Conservation (phyloP, 2,797 vertebrate genomes). For the Miichthys miiuy region DNA sequence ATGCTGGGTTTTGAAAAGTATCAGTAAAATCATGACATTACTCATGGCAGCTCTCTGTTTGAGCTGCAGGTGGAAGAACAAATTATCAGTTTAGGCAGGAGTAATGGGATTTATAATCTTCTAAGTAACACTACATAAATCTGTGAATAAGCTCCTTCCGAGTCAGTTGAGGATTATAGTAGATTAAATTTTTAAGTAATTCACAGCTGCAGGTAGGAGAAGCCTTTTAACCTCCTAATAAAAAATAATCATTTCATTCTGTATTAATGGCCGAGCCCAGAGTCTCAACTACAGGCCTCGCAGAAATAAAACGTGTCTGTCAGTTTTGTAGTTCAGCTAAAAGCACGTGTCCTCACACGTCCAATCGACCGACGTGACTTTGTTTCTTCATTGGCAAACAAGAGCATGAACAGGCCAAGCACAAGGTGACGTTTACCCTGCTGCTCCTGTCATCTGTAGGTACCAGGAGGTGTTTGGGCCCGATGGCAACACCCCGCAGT, state of each 20-base stretch:
- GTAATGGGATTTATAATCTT: conserved; percentile 42
- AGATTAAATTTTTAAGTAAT: conserved; percentile 46
- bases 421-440: conserved; percentile 10
- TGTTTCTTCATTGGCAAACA: neutral
- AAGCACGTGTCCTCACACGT: neutral
- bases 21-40: conserved; percentile 16
- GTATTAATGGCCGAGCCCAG: conserved; percentile 15
- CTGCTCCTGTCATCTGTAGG: conserved; percentile 51
- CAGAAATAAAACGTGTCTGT: conserved; percentile 18
- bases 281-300: conserved; percentile 9
- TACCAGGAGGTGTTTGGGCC: conserved; percentile 90
- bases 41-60: conserved; percentile 19
- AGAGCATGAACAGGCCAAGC: neutral
- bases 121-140: conserved; percentile 31
- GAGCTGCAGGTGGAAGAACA: conserved; percentile 34
- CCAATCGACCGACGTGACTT: neutral
- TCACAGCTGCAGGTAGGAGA: conserved; percentile 41
- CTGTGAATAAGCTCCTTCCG: conserved; percentile 51
- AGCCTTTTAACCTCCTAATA: conserved; percentile 38
- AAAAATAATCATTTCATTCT: conserved; percentile 13
- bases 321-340: neutral
- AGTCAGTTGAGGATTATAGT: conserved; percentile 38
- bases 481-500: conserved; percentile 91
- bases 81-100: conserved; percentile 29
- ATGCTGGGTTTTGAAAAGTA: conserved; percentile 31